Conservation (phyloP, 23 tunicate species). For the Corella eumyota region DNA sequence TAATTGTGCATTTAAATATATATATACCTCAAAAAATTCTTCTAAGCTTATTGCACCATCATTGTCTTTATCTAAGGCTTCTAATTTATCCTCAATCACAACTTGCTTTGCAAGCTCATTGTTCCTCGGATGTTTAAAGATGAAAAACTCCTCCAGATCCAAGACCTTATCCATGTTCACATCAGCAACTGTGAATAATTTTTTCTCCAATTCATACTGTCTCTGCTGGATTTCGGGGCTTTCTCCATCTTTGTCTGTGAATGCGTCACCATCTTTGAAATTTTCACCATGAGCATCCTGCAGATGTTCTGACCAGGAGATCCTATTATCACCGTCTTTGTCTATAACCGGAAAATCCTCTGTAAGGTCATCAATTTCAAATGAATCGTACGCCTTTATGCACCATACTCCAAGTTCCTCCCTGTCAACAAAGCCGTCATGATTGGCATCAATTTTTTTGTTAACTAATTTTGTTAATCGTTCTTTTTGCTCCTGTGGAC, state of each 20-base stretch:
- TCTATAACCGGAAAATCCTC: conserved; percentile 37
- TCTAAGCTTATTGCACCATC: conserved; percentile 15
- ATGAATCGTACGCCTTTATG: conserved; percentile 50
- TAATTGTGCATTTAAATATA: neutral
- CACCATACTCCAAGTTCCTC: conserved; percentile 54
- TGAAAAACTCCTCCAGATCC: conserved; percentile 26
- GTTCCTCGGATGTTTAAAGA: conserved; percentile 57
- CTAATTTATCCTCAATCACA: conserved; percentile 30
- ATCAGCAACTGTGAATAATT: conserved; percentile 53
- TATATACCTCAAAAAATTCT: conserved; percentile 9
- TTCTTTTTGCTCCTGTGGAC: conserved; percentile 49
- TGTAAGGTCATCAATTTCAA: conserved; percentile 49
- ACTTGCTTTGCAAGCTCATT: conserved; percentile 10
- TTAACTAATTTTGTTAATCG: conserved; percentile 39
- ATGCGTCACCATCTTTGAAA: conserved; percentile 19
- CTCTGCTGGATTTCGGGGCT: conserved; percentile 16
- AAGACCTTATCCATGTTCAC: conserved; percentile 20
- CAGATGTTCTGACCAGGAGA: conserved; percentile 47
- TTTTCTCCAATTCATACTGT: conserved; percentile 41
- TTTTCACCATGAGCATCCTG: conserved; percentile 45
- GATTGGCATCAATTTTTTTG: conserved; percentile 53
- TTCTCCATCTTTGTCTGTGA: conserved; percentile 13
- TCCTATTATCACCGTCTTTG: conserved; percentile 29
- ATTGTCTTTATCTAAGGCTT: conserved; percentile 22
- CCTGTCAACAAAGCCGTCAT: conserved; percentile 47